Base-by-base conservation (phyloP, 2,797 vertebrate species). In the Orestias chungarensis region DNA sequence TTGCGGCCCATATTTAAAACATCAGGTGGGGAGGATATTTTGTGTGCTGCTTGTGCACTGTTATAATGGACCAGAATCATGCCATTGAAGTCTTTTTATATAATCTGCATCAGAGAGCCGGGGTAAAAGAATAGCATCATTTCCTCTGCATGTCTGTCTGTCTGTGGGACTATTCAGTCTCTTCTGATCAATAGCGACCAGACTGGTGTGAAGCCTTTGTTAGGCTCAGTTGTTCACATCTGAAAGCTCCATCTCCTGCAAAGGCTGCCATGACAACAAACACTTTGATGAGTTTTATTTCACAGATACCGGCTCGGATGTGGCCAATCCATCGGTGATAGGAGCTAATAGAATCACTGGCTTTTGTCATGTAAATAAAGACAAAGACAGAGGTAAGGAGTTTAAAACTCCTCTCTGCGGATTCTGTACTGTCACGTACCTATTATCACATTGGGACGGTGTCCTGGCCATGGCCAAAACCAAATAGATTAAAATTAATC, bases 201-300 rank as follows among this genome's bases (percentile, higher is more conserved):
- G 44, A 77, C 88, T 86, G 91, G 86, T 88, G 84, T 87, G 89
- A 92, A 89, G 90, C 87, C 46, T 91, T 92, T 91, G 89, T 91
- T 57, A 46, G 64, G 14, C 61, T 78, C 75, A 68, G n/a, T 12
- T 38, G 70, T 76, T 75, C 70, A 42, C 81, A 75, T 91, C 75
- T 81, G 65, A 86, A 66, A 81, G 50, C 47, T 0, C 29, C 68
- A 76, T 88, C 88, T 91, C 86, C 89, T 91, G 90, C 76, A 71
- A 4, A 0, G 12, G 85, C 46, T 87, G 79, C 74, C 87, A 88
- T 86, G 91, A 29, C 89, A 65, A 88, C 86, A 0, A 1, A 0
- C 27, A 68, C 83, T 90, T 91, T 90, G 80, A 90, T 90, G 73
- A 33, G 74, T 76, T 84, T 80, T 35, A 71, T 80, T 71, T 54